phyloP scores from a whole-genome alignment of 1,140 invertebrate genomes.

The Reticulitermes speratus region DNA sequence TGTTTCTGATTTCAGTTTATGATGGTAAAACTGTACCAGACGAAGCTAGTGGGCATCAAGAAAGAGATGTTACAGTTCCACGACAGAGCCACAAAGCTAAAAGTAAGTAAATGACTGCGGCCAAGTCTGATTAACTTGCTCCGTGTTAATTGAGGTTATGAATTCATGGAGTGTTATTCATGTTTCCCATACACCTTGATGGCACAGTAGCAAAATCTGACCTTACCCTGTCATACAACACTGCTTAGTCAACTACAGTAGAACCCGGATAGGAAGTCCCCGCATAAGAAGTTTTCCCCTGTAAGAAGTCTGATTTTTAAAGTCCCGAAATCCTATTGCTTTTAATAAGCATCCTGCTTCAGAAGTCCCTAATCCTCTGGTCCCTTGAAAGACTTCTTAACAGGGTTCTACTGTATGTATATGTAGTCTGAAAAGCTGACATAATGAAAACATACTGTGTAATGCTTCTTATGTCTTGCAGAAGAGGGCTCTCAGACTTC shows the following conservation, averaged over 20 bases:
- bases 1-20: constrained; percentile 39
- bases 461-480: constrained; percentile 34
- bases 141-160: background rate
- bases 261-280: too few relatives aligned
- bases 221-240: background rate
- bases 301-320: too few relatives aligned
- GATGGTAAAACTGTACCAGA: constrained; percentile 45
- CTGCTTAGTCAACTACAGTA: background rate
- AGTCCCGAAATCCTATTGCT: too few relatives aligned
- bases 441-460: too few relatives aligned
- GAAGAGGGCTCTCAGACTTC: constrained; percentile 48
- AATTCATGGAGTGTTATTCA: too few relatives aligned
- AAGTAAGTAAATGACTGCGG: constrained; percentile 41
- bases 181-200: background rate
- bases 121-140: background rate
- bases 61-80: constrained; percentile 47
- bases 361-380: too few relatives aligned
- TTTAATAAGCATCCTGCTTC: too few relatives aligned
- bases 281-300: too few relatives aligned
- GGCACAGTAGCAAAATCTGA: background rate
- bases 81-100: constrained; percentile 46
- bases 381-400: too few relatives aligned
- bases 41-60: constrained; percentile 46
- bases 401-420: too few relatives aligned
- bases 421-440: too few relatives aligned